phyloP scores from a whole-genome alignment of 1,140 invertebrate genomes.

The Lordiphosa collinella region DNA sequence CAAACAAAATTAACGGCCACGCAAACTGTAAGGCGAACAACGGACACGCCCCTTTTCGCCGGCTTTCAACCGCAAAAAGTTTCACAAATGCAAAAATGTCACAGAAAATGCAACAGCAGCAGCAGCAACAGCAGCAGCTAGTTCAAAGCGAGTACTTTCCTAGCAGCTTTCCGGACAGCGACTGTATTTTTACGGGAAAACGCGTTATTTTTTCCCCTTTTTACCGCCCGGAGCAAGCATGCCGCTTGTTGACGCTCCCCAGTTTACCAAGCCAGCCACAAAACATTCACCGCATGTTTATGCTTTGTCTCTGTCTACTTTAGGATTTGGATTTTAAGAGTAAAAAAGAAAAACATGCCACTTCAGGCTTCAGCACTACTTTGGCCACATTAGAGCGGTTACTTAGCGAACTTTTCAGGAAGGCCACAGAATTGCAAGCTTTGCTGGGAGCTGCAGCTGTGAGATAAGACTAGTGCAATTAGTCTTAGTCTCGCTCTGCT shows the following conservation, averaged over 20 bases:
- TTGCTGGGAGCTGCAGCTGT: constrained; percentile 22
- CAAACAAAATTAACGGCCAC: constrained; percentile 68
- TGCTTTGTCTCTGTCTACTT: constrained; percentile 4
- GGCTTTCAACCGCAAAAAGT: constrained; percentile 57
- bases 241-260: constrained; percentile 20
- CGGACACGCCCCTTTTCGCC: constrained; percentile 32
- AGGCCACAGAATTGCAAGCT: constrained; percentile 26
- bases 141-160: constrained; percentile 60
- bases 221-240: constrained; percentile 12
- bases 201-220: constrained; percentile 5
- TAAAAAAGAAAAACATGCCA: constrained; percentile 7
- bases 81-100: constrained; percentile 70
- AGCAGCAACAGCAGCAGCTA: constrained; percentile 19
- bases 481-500: constrained; percentile 30
- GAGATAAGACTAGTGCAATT: constrained; percentile 40
- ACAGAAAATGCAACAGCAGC: constrained; percentile 41
- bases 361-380: constrained; percentile 19
- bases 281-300: constrained; percentile 12
- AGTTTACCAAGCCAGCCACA: constrained; percentile 5
- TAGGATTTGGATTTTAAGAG: constrained; percentile 2
- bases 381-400: constrained; percentile 47
- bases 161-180: constrained; percentile 9
- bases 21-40: constrained; percentile 59
- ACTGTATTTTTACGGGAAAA: constrained; percentile 46
- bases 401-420: constrained; percentile 52